Evolutionary conservation across 2,888 invertebrate genomes (phyloP).

Genomic region (Tribolium freemani): DNA sequence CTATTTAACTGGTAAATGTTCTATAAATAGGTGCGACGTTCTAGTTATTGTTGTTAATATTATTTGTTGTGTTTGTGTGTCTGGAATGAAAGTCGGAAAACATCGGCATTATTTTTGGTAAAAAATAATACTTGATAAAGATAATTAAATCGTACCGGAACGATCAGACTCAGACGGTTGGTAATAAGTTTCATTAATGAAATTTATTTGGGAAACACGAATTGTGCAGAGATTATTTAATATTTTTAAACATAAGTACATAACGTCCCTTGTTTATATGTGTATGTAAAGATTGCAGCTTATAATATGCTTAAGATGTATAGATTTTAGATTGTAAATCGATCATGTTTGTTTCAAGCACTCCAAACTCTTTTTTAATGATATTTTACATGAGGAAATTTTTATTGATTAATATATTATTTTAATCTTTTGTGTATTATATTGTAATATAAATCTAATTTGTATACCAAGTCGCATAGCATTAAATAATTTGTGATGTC

Average conservation of each 20-base stretch:
- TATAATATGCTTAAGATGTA: conserved; percentile 52
- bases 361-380: conserved; percentile 42
- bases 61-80: conserved; percentile 61
- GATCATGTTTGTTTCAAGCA: conserved; percentile 47
- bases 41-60: conserved; percentile 59
- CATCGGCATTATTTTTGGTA: conserved; percentile 30
- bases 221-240: conserved; percentile 36
- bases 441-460: conserved; percentile 66
- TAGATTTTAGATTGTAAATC: conserved; percentile 56
- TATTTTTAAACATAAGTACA: conserved; percentile 40
- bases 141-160: conserved; percentile 5
- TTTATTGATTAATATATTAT: conserved; percentile 50
- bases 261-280: conserved; percentile 60
- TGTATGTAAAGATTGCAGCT: conserved; percentile 59
- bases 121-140: conserved; percentile 15
- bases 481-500: conserved; percentile 63
- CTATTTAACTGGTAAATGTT: conserved; percentile 48
- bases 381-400: conserved; percentile 43
- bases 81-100: conserved; percentile 52
- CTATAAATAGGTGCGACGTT: conserved; percentile 42
- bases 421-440: conserved; percentile 61
- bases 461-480: conserved; percentile 66
- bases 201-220: conserved; percentile 28
- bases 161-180: conserved; percentile 21
- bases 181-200: conserved; percentile 15